Evolutionary conservation across 2,888 invertebrate species (phyloP).

Genomic region (Xanthorhoe designata): DNA sequence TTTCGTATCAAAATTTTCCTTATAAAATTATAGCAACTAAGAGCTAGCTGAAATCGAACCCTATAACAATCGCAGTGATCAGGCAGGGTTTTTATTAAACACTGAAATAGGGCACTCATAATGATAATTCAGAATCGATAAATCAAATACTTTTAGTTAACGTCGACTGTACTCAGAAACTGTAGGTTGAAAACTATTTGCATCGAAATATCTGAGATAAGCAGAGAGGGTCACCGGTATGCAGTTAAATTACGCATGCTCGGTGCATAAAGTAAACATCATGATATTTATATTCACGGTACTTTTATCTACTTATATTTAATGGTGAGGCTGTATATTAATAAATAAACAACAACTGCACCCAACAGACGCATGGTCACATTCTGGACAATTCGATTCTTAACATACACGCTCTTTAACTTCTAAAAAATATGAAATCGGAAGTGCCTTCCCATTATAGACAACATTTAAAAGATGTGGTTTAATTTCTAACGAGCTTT

Average conservation of each 20-base stretch:
- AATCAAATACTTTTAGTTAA: conserved; percentile 15
- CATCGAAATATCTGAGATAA: conserved; percentile 37
- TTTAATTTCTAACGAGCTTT: no score
- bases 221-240: conserved; percentile 27
- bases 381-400: no score
- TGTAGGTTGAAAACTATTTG: conserved; percentile 39
- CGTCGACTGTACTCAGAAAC: conserved; percentile 23
- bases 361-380: background rate
- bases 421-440: background rate
- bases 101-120: background rate
- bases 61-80: no score
- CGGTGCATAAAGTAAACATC: conserved; percentile 12
- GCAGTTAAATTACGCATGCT: conserved; percentile 24
- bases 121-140: background rate
- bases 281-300: background rate
- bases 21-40: no score
- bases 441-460: no score
- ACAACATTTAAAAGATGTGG: no score
- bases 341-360: background rate
- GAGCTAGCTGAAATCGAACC: no score
- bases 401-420: background rate
- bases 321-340: background rate
- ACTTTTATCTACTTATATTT: background rate
- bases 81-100: no score
- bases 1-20: no score